A percentile compares a stretch with the other conserved stretches of the same genome.
Conservation (phyloP, 2,797 vertebrate genomes). For the Cossypha caffra region DNA sequence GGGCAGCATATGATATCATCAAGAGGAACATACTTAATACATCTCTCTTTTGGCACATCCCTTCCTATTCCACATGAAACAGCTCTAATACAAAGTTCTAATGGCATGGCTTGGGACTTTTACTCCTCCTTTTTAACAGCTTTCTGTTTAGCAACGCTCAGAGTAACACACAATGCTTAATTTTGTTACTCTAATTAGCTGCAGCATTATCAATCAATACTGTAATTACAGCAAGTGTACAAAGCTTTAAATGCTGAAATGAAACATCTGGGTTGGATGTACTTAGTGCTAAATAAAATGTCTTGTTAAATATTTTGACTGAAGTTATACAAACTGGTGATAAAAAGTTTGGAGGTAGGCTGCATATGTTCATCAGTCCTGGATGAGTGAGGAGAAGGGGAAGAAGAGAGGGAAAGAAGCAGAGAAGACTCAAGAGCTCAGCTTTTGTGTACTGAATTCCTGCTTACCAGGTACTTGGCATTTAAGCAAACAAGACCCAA, state of each 20-base stretch:
- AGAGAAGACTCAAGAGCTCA: not conserved
- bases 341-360: not conserved
- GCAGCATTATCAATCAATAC: not conserved
- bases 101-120: not conserved
- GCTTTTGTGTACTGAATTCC: not conserved
- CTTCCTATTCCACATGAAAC: not conserved
- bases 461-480: not conserved
- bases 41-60: not conserved
- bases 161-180: not conserved
- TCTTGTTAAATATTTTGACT: conserved; percentile 22
- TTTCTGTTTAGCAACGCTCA: not conserved
- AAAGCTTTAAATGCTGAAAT: not conserved
- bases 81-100: not conserved
- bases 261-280: not conserved
- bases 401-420: not conserved
- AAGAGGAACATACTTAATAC: not conserved
- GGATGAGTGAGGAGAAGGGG: not conserved
- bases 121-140: not conserved
- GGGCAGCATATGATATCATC: not conserved
- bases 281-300: not conserved
- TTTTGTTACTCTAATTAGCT: not conserved
- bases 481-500: not conserved
- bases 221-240: not conserved
- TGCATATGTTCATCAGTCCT: not conserved
- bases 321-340: not conserved